Evolutionary conservation across 2,113 vertebrate species (phyloP), one percentile per base, ranked within the genome.

Genomic region (Crocuta crocuta): DNA sequence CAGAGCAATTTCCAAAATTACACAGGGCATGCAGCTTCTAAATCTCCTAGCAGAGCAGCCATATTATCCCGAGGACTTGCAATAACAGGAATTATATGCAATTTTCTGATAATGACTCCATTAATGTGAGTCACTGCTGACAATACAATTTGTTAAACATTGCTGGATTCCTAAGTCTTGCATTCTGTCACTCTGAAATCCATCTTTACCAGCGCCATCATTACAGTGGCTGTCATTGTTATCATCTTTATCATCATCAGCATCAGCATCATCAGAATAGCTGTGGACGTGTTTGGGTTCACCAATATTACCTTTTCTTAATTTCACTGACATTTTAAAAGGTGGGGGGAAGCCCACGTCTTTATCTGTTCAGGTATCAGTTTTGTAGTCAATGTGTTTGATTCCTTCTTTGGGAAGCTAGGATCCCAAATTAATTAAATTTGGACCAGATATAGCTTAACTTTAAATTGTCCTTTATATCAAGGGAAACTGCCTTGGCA

Each of bases 101-200:
- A 98, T 98, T 98, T 98, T 96, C 97, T 98, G 98, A 98, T 98
- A 98, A 98, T 98, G 98, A 97, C 93, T 97, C 97, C 95, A 98
- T 98, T 97, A 98, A 96, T 96, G 95, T 97, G 97, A 98, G 97
- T 96, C 96, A 94, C 97, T 93, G 96, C 97, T 98, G 97, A 98
- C 97, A 98, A 97, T 93, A 97, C 97, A 97, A 97, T 98, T 98
- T 97, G 97, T 98, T 98, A 94, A 97, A 96, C 93, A 97, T 96
- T 21, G 31, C 94, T 89, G 88, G 94, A 89, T 97, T 94, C 68
- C 84, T 86, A 53, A 94, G 65, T 89, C 92, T 93, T 74, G 28
- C 24, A 24, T 89, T 86, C 82, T 83, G 24, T 97, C 97, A 79
- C 76, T 73, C 80, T 74, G 71, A 93, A 96, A 94, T 94, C 73